Base-by-base conservation (phyloP, 2,797 vertebrate species). In the Cyprinodon diabolis region DNA sequence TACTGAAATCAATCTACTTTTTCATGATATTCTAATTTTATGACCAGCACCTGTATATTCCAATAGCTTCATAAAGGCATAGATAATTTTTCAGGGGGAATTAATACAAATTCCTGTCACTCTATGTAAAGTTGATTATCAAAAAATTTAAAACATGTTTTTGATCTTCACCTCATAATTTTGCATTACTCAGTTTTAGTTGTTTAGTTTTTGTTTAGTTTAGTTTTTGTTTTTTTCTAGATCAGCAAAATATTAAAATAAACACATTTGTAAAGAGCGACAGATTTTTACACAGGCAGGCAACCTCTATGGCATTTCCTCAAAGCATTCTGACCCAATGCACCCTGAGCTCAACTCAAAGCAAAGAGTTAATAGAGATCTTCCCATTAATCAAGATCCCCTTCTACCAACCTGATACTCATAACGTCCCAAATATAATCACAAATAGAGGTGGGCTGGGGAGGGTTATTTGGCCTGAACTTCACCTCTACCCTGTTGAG, bases 401-500 rank as follows among this genome's bases (percentile, higher is more conserved):
- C 72, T 62, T 37, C 43, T 40, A 21, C 25, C 55, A 66, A 69
- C 62, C 75, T 74, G 60, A 66, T 78, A 67, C 1, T 55, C 66
- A n/a, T 75, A 70, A 21, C 45, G 72, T 15, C 71, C 35, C 19
- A 48, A 67, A 65, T 70, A 47, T 74, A 15, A 15, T 23, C 5
- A n/a, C 45, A 40, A 72, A 25, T 48, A 1, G 52, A 67, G 69
- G 30, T 25, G n/a, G 45, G 60, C 54, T 43, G 57, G 30, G 62
- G 25, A 30, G 30, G 62, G 71, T 52, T 56, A 52, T 68, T 67
- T 82, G 74, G 75, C 82, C 90, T 80, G 66, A 82, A 86, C 69
- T 88, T 92, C 82, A 87, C 85, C 80, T 86, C 81, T 78, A 86
- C 84, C 84, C 84, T 11, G 71, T 69, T 68, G 75, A 71, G 76